These are phyloP conservation scores for Pocillopora grandis DNA, from an alignment of 92 coral and sea anemone genomes.

Conservation along the genomic window DNA sequence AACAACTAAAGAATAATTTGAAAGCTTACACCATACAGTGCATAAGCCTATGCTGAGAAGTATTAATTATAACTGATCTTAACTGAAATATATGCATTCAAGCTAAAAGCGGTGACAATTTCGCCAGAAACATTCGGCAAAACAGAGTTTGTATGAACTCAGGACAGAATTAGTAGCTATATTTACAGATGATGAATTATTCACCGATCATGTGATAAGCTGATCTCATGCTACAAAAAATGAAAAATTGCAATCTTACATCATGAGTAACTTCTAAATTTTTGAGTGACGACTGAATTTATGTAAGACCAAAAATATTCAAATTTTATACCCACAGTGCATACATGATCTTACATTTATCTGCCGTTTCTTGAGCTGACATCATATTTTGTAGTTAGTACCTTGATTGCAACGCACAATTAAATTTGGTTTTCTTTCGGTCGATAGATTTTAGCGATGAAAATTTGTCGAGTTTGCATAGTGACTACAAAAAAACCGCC, in stretches of 20 bases:
- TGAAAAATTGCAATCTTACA: neutral
- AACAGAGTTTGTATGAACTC: too few species aligned
- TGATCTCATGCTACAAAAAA: neutral
- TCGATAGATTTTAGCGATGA: neutral
- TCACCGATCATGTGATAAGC: neutral
- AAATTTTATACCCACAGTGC: neutral
- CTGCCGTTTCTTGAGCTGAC: constrained; percentile 75
- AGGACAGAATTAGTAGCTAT: too few species aligned
- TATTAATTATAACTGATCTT: too few species aligned
- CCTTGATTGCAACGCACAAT: neutral
- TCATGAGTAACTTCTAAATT: neutral
- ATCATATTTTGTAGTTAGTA: neutral
- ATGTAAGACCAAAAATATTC: neutral
- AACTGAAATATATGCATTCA: too few species aligned
- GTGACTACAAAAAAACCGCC: constrained; percentile 53
- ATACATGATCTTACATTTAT: constrained; percentile 62
- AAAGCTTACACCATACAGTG: too few species aligned
- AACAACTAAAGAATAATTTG: too few species aligned
- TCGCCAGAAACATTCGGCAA: too few species aligned
- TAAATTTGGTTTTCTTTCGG: neutral
- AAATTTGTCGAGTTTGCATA: neutral
- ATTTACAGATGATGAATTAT: too few species aligned
- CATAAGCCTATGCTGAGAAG: too few species aligned
- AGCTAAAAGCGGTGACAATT: too few species aligned
- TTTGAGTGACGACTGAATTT: neutral